phyloP scores from a whole-genome alignment of 1,140 invertebrate genomes.

The Nasonia longicornis region DNA sequence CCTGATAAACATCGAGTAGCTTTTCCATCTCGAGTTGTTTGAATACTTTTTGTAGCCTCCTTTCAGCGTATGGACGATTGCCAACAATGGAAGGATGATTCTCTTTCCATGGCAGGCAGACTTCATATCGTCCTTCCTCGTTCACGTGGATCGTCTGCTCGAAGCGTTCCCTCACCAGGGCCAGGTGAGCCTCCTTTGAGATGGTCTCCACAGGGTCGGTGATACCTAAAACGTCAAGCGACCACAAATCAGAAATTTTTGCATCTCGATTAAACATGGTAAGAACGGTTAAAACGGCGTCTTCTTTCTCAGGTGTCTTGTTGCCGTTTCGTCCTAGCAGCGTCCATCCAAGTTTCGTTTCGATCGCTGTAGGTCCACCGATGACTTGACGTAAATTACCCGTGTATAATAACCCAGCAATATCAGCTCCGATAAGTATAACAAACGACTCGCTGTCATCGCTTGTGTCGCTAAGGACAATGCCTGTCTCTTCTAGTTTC shows the following conservation, averaged over 20 bases:
- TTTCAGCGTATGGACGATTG: too few species aligned
- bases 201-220: conserved; percentile 41
- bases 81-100: conserved; percentile 35
- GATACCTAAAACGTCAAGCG: conserved; percentile 61
- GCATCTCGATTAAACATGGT: conserved; percentile 44
- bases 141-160: neutral
- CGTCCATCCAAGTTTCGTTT: conserved; percentile 23
- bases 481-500: too few species aligned
- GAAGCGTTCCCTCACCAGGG: too few species aligned
- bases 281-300: neutral
- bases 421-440: too few species aligned
- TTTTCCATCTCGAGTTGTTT: too few species aligned
- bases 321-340: neutral
- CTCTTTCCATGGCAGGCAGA: conserved; percentile 55
- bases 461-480: too few species aligned
- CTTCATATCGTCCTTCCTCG: conserved; percentile 54
- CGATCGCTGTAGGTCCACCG: neutral
- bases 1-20: too few species aligned
- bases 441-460: too few species aligned
- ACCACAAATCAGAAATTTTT: conserved; percentile 57
- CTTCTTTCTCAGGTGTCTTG: neutral
- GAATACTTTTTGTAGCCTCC: too few species aligned
- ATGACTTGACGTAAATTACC: too few species aligned
- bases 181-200: too few species aligned
- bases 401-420: too few species aligned